A percentile compares a stretch with the other conserved stretches of the same genome.
These are phyloP conservation scores for Limenitis camilla DNA, from an alignment of 2,888 invertebrate species.

Conservation along the genomic window DNA sequence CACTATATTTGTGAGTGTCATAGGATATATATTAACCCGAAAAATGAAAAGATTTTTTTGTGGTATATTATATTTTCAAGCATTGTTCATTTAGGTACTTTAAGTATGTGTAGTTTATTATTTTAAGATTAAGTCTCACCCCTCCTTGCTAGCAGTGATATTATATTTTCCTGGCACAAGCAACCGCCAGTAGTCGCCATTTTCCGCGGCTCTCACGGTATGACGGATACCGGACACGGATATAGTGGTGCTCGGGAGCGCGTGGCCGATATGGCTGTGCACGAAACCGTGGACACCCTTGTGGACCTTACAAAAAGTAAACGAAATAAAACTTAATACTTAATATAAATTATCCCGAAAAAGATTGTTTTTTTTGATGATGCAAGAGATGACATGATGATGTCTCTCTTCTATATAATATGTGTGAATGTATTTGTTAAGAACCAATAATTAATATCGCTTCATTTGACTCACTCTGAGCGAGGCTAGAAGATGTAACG, in stretches of 20 bases:
- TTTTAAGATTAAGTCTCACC: not conserved
- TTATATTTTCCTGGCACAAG: conserved; percentile 90
- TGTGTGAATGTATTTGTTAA: too few species aligned
- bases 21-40: too few species aligned
- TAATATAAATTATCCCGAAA: not conserved
- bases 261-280: conserved; percentile 84
- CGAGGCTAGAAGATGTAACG: not conserved
- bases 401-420: too few species aligned
- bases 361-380: not conserved
- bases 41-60: too few species aligned
- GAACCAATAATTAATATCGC: too few species aligned
- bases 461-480: too few species aligned
- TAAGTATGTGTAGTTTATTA: not conserved
- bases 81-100: too few species aligned
- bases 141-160: conserved; percentile 70
- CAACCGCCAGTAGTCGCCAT: conserved; percentile 95
- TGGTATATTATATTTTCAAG: too few species aligned
- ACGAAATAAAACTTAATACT: not conserved
- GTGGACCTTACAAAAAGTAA: conserved; percentile 77
- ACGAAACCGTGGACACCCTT: conserved; percentile 91
- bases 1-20: too few species aligned
- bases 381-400: too few species aligned
- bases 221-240: conserved; percentile 84
- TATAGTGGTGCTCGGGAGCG: conserved; percentile 83
- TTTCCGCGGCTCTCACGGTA: conserved; percentile 76